Percentiles rank a stretch among this genome's conserved stretches.
Conservation (phyloP, 2,888 invertebrate genomes). For the Ophioninae sp. region DNA sequence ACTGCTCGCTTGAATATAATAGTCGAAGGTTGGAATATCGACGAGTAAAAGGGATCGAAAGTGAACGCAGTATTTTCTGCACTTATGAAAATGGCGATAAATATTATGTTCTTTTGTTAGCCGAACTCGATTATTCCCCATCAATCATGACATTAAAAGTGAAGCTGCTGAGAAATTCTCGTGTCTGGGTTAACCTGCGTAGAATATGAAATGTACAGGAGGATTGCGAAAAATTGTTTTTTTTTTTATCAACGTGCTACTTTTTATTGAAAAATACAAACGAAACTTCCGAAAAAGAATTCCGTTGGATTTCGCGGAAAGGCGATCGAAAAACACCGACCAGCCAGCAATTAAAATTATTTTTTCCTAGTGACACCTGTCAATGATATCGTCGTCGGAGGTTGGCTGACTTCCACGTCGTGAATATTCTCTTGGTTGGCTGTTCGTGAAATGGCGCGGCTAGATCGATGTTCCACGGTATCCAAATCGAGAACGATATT, state of each 20-base stretch:
- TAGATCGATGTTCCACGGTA: conserved; percentile 28
- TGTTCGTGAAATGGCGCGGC: conserved; percentile 37
- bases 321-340: neutral
- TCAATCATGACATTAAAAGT: neutral
- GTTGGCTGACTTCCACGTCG: neutral
- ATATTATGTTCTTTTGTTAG: neutral
- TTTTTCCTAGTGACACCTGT: neutral
- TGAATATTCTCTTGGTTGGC: conserved; percentile 2
- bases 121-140: neutral
- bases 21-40: conserved; percentile 18
- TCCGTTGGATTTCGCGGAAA: neutral
- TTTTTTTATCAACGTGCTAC: neutral
- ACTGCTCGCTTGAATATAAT: conserved; percentile 21
- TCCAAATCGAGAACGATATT: conserved; percentile 42
- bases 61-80: neutral
- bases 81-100: neutral
- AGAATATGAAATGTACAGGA: neutral
- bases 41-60: neutral
- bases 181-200: neutral
- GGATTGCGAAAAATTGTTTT: neutral
- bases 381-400: conserved; percentile 1
- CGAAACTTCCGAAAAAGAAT: neutral
- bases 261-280: neutral
- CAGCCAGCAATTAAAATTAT: neutral
- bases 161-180: neutral